Percentiles rank a stretch among this genome's conserved stretches.
Conservation (phyloP, 1,140 invertebrate species). For the Eriosoma lanigerum region DNA sequence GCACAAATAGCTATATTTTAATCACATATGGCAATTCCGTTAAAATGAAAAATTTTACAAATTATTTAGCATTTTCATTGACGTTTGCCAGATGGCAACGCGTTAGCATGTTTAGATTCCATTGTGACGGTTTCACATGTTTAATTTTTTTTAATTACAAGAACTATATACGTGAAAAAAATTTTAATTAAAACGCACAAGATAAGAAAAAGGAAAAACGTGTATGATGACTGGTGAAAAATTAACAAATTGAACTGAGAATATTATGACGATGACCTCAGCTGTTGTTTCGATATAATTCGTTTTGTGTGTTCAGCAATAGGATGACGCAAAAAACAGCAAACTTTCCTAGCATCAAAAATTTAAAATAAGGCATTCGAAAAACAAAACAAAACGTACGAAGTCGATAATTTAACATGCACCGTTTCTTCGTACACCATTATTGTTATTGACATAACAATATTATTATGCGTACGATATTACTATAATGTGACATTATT, state of each 20-base stretch:
- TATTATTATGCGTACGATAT: too few relatives aligned
- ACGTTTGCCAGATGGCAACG: not conserved
- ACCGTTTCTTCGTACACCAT: too few relatives aligned
- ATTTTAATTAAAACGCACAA: not conserved
- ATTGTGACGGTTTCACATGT: not conserved
- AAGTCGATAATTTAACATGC: too few relatives aligned
- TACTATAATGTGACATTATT: too few relatives aligned
- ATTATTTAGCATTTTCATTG: not conserved
- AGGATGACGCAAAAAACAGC: too few relatives aligned
- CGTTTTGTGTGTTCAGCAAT: not conserved
- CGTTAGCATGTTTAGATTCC: not conserved
- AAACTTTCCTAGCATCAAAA: too few relatives aligned
- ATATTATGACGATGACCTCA: not conserved
- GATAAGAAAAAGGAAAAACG: not conserved
- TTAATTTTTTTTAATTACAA: not conserved
- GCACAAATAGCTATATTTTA: too few relatives aligned
- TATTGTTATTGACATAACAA: too few relatives aligned
- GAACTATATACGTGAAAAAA: not conserved
- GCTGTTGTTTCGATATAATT: constrained; percentile 18
- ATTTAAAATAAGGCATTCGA: too few relatives aligned
- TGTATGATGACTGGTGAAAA: not conserved
- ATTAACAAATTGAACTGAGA: not conserved
- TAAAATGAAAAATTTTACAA: not conserved
- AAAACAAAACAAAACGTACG: too few relatives aligned
- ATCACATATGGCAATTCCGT: too few relatives aligned